Evolutionary conservation across 2,113 vertebrate genomes (phyloP).

Genomic region (Coptodon bakossiorum): DNA sequence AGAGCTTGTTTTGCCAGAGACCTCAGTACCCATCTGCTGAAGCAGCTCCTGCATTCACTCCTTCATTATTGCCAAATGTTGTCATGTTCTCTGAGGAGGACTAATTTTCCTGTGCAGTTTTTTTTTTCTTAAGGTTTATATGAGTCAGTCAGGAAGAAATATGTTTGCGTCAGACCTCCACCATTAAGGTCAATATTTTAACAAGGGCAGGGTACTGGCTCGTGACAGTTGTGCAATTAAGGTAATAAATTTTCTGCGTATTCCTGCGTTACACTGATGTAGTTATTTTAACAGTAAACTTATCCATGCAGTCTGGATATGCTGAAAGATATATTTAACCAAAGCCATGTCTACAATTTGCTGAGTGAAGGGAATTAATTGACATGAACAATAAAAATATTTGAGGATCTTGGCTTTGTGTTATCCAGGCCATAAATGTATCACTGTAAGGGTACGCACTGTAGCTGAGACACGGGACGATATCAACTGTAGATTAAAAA

Average conservation of each 20-base stretch:
- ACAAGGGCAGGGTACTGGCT: not conserved
- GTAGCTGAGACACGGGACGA: not conserved
- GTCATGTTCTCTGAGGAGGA: not conserved
- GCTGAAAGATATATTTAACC: not conserved
- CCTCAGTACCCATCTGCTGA: not conserved
- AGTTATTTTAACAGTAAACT: not conserved
- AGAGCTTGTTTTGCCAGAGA: not conserved
- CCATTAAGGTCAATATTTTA: not conserved
- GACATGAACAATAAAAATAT: not conserved
- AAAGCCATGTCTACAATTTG: not conserved
- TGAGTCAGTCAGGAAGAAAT: not conserved
- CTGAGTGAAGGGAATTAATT: not conserved
- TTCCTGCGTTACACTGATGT: not conserved
- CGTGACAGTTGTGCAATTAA: constrained; percentile 38
- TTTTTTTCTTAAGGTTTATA: not conserved
- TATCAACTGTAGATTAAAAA: not conserved
- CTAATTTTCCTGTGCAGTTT: not conserved
- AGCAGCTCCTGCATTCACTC: not conserved
- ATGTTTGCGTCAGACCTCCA: not conserved
- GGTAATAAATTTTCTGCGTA: constrained; percentile 18
- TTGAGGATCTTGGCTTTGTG: not conserved
- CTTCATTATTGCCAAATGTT: not conserved
- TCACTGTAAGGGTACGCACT: not conserved
- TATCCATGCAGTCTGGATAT: not conserved
- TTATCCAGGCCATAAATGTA: not conserved